These are phyloP conservation scores for Pseudoatta argentina DNA, from an alignment of 1,140 invertebrate species.

Conservation along the genomic window DNA sequence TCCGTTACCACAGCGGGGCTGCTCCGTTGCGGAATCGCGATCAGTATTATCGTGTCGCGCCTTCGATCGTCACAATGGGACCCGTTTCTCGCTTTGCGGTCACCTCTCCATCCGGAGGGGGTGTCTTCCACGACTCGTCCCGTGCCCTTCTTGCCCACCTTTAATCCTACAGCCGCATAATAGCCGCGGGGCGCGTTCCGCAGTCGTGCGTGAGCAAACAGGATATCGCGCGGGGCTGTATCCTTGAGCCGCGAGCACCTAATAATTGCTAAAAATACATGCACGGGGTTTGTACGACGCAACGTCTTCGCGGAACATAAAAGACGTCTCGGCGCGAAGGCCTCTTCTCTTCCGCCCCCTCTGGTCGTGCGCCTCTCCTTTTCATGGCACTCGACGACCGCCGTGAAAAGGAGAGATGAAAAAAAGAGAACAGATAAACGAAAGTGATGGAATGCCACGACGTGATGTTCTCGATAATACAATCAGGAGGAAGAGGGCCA, in stretches of 20 bases:
- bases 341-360: not conserved
- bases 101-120: slow-evolving; percentile 48
- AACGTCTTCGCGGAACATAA: slow-evolving; percentile 31
- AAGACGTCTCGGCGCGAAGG: slow-evolving; percentile 21
- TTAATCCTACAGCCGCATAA: not conserved
- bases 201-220: slow-evolving; percentile 61
- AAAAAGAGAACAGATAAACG: not conserved
- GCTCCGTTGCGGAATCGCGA: slow-evolving; percentile 31
- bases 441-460: slow-evolving; percentile 8
- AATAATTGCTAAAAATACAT: slow-evolving; percentile 61
- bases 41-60: slow-evolving; percentile 64
- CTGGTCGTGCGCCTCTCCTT: not conserved
- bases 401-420: not conserved
- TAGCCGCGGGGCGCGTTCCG: slow-evolving; percentile 36
- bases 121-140: slow-evolving; percentile 20
- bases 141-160: not conserved
- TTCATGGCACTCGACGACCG: slow-evolving; percentile 1
- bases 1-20: slow-evolving; percentile 17
- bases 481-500: slow-evolving; percentile 73
- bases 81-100: slow-evolving; percentile 27
- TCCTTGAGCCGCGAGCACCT: slow-evolving; percentile 33
- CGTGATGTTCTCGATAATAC: slow-evolving; percentile 33
- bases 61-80: slow-evolving; percentile 50
- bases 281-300: slow-evolving; percentile 35
- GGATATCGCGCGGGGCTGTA: slow-evolving; percentile 35